Evolutionary conservation across 1,140 invertebrate species (phyloP).

Genomic region (Sminthurinus signatus): DNA sequence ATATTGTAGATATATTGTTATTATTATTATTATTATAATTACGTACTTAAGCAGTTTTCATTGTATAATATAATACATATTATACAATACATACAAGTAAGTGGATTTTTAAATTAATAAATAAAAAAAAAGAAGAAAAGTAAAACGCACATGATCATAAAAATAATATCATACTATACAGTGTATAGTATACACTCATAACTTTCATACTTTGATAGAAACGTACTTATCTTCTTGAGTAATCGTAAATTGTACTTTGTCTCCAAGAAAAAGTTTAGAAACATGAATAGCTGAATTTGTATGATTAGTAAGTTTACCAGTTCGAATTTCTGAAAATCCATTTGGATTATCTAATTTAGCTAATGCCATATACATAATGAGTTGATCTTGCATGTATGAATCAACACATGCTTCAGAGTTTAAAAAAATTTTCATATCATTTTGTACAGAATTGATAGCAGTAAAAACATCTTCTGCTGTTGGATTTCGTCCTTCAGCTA

Average conservation of each 20-base stretch:
- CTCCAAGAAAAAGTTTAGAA: constrained; percentile 16
- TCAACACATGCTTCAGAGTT: constrained; percentile 22
- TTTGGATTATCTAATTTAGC: constrained; percentile 23
- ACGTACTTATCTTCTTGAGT: background rate
- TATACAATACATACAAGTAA: too few species aligned
- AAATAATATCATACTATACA: too few species aligned
- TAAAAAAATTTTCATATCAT: constrained; percentile 18
- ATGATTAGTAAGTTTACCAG: constrained; percentile 22
- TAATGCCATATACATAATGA: constrained; percentile 39
- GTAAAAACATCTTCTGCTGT: constrained; percentile 12
- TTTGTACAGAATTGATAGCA: constrained; percentile 18
- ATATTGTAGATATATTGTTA: too few species aligned
- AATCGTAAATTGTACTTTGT: constrained; percentile 9
- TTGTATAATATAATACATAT: too few species aligned
- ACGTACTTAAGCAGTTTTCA: too few species aligned
- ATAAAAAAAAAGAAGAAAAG: too few species aligned
- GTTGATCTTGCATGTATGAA: constrained; percentile 34
- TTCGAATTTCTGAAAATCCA: constrained; percentile 5
- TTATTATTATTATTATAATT: too few species aligned
- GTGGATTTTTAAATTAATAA: too few species aligned
- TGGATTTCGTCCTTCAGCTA: constrained; percentile 20
- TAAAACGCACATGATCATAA: too few species aligned
- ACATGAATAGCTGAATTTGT: constrained; percentile 36
- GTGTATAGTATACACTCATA: too few species aligned
- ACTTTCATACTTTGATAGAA: background rate